Evolutionary conservation across 2,113 vertebrate genomes (phyloP), one percentile per base, ranked within the genome.

Genomic region (Etheostoma spectabile): DNA sequence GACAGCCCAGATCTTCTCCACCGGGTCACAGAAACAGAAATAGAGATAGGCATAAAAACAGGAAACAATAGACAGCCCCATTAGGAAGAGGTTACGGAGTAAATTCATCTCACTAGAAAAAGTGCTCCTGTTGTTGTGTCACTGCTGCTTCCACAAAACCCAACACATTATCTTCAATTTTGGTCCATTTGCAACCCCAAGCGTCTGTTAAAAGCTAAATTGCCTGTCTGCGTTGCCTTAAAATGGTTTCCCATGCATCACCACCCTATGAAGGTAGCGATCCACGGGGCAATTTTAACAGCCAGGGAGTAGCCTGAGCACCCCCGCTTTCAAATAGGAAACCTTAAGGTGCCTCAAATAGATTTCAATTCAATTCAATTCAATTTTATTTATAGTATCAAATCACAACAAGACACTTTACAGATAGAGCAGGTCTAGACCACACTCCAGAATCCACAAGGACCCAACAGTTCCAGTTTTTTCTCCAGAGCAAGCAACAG

Each of bases 51-150:
- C 61, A 83, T 68, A 83, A 80, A 82, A 85, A 86, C 73, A 74
- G 82, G 74, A 79, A 88, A 89, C 81, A 89, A 90, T 56, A 89
- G 85, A 91, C 86, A 77, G 74, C 73, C 75, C 80, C 89, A 91
- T 90, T 89, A 84, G 77, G 67, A 42, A 24, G 69, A 86, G 74
- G 70, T 89, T 89, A 90, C 86, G 89, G 87, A 88, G 81, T 85
- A 87, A 86, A 89, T 91, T 83, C 87, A 86, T 90, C 79, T 90
- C 81, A 79, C 86, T 80, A 78, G 82, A 87, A 86, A 91, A 90
- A 87, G 84, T 81, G 79, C 68, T 86, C 62, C 74, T 74, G 70
- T 72, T 78, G 16, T 78, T 76, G 81, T 92, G 85, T 89, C 86
- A 81, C 64, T 69, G 61, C 57, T 69, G 80, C 56, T 83, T 78